These are phyloP conservation scores for Hemibagrus wyckioides DNA, from an alignment of 2,113 vertebrate genomes.

Conservation along the genomic window DNA sequence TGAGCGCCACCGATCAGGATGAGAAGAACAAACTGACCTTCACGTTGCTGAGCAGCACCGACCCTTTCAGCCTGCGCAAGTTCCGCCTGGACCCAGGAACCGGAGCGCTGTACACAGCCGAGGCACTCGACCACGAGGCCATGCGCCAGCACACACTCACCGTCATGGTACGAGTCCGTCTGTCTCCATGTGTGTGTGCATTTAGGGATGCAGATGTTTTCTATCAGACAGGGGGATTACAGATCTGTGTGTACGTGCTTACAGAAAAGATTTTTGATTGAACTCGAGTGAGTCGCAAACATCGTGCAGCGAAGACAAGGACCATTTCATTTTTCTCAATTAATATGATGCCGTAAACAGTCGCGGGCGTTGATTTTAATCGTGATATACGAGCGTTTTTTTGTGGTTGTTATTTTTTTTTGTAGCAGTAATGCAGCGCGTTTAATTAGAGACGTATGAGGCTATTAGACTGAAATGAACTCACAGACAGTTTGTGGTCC, in stretches of 20 bases:
- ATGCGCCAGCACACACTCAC: constrained; percentile 88
- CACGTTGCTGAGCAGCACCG: constrained; percentile 89
- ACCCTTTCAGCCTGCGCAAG: constrained; percentile 90
- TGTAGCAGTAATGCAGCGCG: neutral
- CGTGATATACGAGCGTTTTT: neutral
- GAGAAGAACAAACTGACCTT: constrained; percentile 97
- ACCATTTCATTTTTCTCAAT: neutral
- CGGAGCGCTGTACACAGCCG: constrained; percentile 82
- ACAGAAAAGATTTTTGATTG: too few relatives aligned
- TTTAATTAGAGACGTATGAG: neutral
- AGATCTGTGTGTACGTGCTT: neutral
- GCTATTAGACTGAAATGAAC: neutral
- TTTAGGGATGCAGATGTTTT: neutral
- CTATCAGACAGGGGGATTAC: neutral
- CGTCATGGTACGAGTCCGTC: constrained; percentile 80
- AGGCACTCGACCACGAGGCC: constrained; percentile 90
- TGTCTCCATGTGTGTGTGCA: neutral
- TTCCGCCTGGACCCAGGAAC: constrained; percentile 91
- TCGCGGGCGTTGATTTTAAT: neutral
- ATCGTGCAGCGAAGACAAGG: neutral
- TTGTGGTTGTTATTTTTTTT: too few relatives aligned
- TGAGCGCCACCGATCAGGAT: constrained; percentile 87
- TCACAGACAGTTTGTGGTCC: constrained; percentile 3
- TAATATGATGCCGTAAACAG: neutral
- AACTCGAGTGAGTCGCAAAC: neutral